phyloP scores from a whole-genome alignment of 2,888 invertebrate species.

The Apotomis turbidana region DNA sequence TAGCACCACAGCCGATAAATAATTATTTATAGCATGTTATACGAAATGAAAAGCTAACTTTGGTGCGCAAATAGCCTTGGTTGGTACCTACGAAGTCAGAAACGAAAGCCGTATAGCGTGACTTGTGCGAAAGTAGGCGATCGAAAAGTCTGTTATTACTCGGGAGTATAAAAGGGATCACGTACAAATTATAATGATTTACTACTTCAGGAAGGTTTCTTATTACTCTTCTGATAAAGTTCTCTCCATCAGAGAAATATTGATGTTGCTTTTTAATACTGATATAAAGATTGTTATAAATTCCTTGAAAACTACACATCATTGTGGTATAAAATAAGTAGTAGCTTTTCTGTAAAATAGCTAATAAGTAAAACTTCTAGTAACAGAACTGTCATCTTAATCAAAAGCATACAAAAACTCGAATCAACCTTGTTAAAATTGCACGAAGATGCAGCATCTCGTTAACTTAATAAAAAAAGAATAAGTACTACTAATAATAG shows the following conservation, averaged over 20 bases:
- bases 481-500: conserved; percentile 21
- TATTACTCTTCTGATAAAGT: background rate
- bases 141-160: conserved; percentile 9
- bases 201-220: background rate
- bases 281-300: no score
- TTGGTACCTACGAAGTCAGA: conserved; percentile 1
- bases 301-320: no score
- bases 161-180: background rate
- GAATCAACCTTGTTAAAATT: conserved; percentile 8
- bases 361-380: background rate
- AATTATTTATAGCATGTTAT: conserved; percentile 5
- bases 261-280: no score
- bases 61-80: background rate
- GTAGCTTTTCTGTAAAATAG: background rate
- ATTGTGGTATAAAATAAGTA: no score
- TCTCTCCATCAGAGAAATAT: no score
- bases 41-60: conserved; percentile 5
- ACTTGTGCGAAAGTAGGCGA: conserved; percentile 6
- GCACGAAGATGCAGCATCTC: conserved; percentile 13
- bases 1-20: background rate
- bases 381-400: background rate
- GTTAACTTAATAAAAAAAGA: conserved; percentile 12
- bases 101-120: conserved; percentile 15
- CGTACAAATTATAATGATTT: conserved; percentile 1
- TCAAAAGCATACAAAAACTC: background rate